A percentile compares a stretch with the other conserved stretches of the same genome.
Evolutionary conservation across 2,113 vertebrate genomes (phyloP).

Genomic region (Mirza zaza): DNA sequence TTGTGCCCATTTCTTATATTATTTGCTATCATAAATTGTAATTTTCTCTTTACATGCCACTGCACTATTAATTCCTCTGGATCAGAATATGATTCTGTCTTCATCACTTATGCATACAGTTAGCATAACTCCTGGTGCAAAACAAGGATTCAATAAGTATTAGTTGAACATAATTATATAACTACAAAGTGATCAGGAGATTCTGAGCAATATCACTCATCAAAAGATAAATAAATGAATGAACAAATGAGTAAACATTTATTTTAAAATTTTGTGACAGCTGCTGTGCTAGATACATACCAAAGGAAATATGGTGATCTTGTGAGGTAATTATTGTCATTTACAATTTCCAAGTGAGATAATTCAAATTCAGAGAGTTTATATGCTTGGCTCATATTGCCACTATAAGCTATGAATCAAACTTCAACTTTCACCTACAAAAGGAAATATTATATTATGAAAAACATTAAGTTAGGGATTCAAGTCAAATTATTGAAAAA

Average conservation of each 20-base stretch:
- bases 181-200: conserved; percentile 10
- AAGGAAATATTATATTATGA: conserved; percentile 21
- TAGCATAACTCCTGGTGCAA: conserved; percentile 7
- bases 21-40: background rate
- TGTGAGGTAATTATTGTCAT: conserved; percentile 5
- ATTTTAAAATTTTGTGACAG: conserved; percentile 32
- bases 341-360: conserved; percentile 12
- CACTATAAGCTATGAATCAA: conserved; percentile 20
- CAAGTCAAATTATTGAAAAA: conserved; percentile 35
- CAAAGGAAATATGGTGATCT: background rate
- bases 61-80: background rate
- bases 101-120: background rate
- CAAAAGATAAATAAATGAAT: conserved; percentile 29
- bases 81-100: background rate
- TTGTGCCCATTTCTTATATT: background rate
- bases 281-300: background rate
- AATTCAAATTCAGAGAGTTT: conserved; percentile 25
- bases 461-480: conserved; percentile 6
- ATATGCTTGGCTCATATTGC: background rate
- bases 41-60: background rate
- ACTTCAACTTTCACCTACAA: conserved; percentile 1
- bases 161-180: background rate
- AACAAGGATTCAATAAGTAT: background rate
- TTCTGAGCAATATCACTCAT: background rate
- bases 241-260: background rate